Evolutionary conservation across 2,113 vertebrate genomes (phyloP).

Genomic region (Plotosus lineatus): DNA sequence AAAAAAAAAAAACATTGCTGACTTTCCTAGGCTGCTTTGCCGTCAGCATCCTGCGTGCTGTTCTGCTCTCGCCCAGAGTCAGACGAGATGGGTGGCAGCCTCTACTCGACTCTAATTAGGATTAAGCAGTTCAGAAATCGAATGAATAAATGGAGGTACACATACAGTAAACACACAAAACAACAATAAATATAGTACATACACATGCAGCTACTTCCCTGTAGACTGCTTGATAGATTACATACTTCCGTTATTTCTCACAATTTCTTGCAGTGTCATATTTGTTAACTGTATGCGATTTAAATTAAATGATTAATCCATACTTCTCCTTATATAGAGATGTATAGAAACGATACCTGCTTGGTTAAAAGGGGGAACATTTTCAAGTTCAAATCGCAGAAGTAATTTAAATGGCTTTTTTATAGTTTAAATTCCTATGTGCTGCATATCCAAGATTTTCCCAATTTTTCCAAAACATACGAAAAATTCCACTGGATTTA

Average conservation of each 20-base stretch:
- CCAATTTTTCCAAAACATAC: background rate
- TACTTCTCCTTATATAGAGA: background rate
- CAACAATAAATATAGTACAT: background rate
- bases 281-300: background rate
- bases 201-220: constrained; percentile 7
- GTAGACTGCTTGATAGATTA: background rate
- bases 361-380: background rate
- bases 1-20: no score
- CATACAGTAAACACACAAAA: constrained; percentile 26
- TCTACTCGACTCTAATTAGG: no score
- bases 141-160: no score
- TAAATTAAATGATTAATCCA: background rate
- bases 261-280: background rate
- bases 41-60: no score
- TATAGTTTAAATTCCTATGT: constrained; percentile 7
- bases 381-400: constrained; percentile 24
- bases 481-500: background rate
- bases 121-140: no score
- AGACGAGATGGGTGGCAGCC: no score
- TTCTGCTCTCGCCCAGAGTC: no score
- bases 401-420: background rate
- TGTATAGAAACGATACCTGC: background rate
- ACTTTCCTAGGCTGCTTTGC: no score
- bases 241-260: background rate
- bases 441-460: constrained; percentile 11